Conservation (phyloP, 2,888 invertebrate species). For the Nasonovia ribisnigri region DNA sequence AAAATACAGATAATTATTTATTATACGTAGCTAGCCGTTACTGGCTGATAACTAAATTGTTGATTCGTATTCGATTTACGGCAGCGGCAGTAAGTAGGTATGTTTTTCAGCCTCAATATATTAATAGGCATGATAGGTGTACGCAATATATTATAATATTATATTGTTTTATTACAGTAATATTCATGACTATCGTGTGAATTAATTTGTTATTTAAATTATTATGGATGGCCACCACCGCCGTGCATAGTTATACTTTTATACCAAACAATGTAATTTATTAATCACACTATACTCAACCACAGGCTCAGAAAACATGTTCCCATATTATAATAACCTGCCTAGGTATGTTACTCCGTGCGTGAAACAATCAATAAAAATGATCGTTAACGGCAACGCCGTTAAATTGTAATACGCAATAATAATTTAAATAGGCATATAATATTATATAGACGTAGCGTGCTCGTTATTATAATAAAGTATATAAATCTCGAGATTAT, state of each 20-base stretch:
- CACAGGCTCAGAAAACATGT: not conserved
- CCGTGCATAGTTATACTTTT: not conserved
- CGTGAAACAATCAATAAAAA: constrained; percentile 11
- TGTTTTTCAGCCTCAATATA: not conserved
- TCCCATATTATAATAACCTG: not conserved
- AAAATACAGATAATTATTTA: not conserved
- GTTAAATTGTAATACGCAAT: not conserved
- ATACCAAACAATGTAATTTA: not conserved
- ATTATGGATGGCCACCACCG: not conserved
- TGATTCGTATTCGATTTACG: not conserved
- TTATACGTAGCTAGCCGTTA: not conserved
- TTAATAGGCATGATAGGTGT: not conserved
- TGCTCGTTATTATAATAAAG: not conserved
- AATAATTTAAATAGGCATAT: constrained; percentile 6
- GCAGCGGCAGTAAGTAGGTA: not conserved
- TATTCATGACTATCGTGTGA: not conserved
- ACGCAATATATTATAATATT: not conserved
- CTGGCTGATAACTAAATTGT: not conserved
- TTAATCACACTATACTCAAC: not conserved
- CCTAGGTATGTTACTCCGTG: not conserved
- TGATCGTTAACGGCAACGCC: not conserved
- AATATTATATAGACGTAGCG: not conserved
- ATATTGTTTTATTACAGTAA: not conserved
- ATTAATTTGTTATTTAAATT: not conserved
- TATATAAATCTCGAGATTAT: not conserved